Conservation (phyloP, 2,797 vertebrate genomes). For the Rallus crepitans region DNA sequence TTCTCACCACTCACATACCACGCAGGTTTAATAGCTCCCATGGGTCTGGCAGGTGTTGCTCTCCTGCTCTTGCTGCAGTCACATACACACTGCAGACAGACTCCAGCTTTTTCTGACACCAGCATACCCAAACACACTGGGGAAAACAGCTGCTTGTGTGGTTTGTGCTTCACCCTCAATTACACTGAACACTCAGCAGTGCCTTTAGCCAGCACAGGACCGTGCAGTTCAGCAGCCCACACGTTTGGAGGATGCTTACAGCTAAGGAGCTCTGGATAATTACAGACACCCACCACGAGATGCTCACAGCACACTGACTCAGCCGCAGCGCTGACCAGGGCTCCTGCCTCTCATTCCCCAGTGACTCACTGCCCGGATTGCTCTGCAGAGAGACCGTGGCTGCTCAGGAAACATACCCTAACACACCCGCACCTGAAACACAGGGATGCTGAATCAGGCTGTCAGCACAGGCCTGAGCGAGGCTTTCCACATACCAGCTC, state of each 20-base stretch:
- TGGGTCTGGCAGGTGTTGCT: accelerated
- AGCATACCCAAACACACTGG: neutral
- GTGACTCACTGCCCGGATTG: neutral
- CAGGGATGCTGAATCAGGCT: neutral
- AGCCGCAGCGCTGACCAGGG: neutral
- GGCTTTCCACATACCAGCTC: neutral
- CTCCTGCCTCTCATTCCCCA: neutral
- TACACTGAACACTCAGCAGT: neutral
- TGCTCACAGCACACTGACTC: neutral
- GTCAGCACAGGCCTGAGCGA: accelerated
- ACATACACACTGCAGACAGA: neutral
- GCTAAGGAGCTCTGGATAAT: neutral
- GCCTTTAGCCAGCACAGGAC: neutral
- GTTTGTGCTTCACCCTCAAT: neutral
- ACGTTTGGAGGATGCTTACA: neutral
- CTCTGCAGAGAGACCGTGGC: neutral
- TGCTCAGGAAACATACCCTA: neutral
- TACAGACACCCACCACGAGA: neutral
- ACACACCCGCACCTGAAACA: neutral
- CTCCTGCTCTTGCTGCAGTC: neutral
- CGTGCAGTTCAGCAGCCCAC: neutral
- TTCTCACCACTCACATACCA: accelerated
- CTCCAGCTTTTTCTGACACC: neutral
- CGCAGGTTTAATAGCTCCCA: neutral
- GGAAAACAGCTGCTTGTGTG: neutral